These are phyloP conservation scores for Eutrigla gurnardus DNA, from an alignment of 2,797 vertebrate genomes.

Conservation along the genomic window DNA sequence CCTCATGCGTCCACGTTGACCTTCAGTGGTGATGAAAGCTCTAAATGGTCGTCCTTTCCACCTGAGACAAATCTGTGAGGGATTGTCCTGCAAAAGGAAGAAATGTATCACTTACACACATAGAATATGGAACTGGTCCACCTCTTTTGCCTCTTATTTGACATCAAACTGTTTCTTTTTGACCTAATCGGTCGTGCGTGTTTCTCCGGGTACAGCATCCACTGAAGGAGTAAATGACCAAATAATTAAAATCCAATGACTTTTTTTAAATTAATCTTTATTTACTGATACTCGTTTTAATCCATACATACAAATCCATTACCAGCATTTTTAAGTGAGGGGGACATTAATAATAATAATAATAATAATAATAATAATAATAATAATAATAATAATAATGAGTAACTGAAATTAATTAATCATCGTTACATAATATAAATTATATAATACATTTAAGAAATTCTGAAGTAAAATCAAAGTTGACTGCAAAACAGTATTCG, in stretches of 20 bases:
- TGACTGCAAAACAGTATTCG: not conserved
- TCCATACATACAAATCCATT: not conserved
- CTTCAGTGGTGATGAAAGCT: not conserved
- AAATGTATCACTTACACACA: not conserved
- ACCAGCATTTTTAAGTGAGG: not conserved
- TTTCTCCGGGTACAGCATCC: no score
- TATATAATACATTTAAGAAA: no score
- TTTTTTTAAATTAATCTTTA: not conserved
- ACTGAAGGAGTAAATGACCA: no score
- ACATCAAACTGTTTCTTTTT: no score
- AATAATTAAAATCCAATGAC: no score
- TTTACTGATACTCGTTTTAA: not conserved
- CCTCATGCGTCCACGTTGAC: not conserved
- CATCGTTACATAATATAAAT: no score
- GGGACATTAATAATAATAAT: not conserved
- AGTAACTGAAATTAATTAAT: no score
- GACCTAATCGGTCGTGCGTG: no score
- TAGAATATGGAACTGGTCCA: not conserved
- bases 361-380: not conserved
- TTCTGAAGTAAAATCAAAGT: not conserved
- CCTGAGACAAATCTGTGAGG: not conserved
- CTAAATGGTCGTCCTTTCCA: not conserved
- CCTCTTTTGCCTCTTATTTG: no score
- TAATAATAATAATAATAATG: not conserved
- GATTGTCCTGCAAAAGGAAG: conserved; percentile 3